Evolutionary conservation across 2,888 invertebrate species (phyloP).

Genomic region (Yponomeuta sedellus): DNA sequence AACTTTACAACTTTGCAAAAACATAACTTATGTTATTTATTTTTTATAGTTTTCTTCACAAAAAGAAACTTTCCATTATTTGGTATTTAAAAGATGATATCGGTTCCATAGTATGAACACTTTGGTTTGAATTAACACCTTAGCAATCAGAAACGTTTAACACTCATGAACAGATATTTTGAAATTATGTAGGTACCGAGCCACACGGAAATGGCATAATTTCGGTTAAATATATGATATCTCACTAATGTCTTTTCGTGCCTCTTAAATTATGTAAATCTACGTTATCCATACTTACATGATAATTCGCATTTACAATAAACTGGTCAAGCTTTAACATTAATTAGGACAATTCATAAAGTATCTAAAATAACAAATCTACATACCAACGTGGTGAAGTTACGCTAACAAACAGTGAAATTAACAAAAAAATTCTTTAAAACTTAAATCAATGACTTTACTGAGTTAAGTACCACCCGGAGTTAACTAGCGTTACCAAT

Average conservation of each 20-base stretch:
- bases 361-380: background rate
- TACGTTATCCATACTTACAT: constrained; percentile 8
- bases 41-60: background rate
- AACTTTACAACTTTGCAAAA: background rate
- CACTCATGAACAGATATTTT: background rate
- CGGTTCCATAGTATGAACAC: background rate
- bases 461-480: no score
- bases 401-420: no score
- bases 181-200: background rate
- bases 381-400: no score
- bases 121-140: background rate
- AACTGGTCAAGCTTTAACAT: background rate
- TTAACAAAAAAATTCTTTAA: no score
- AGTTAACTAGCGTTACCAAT: no score
- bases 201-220: constrained; percentile 6
- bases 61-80: background rate
- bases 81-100: background rate
- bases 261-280: constrained; percentile 27
- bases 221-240: constrained; percentile 29
- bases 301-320: background rate
- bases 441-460: no score
- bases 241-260: constrained; percentile 72
- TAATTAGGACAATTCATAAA: background rate
- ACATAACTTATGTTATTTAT: background rate
- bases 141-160: background rate